Evolutionary conservation across 2,888 invertebrate genomes (phyloP).

Genomic region (Drosophila paramelanica): DNA sequence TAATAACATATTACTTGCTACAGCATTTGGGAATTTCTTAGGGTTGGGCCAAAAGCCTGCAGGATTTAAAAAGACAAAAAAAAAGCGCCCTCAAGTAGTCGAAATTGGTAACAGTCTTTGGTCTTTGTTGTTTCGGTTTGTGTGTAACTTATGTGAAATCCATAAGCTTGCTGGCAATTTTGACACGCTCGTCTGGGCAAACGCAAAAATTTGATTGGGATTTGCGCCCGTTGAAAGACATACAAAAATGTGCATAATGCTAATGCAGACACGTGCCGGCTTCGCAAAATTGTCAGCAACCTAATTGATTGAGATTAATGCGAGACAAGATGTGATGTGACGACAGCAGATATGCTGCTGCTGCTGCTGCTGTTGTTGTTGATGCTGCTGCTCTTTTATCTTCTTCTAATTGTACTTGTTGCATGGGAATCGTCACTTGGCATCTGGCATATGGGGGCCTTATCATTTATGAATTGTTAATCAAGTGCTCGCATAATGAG

Average conservation of each 20-base stretch:
- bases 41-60: no score
- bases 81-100: neutral
- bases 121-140: neutral
- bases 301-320: conserved; percentile 59
- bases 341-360: conserved; percentile 1
- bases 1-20: no score
- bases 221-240: conserved; percentile 21
- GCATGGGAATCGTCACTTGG: conserved; percentile 27
- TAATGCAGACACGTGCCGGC: conserved; percentile 57
- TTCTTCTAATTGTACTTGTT: conserved; percentile 13
- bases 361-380: neutral
- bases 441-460: conserved; percentile 10
- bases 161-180: conserved; percentile 15
- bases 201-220: conserved; percentile 49
- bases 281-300: conserved; percentile 37
- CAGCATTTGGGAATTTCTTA: neutral
- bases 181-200: conserved; percentile 14
- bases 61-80: no score
- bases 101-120: conserved; percentile 36
- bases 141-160: conserved; percentile 4
- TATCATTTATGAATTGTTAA: conserved; percentile 49
- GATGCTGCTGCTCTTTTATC: neutral
- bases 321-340: conserved; percentile 3
- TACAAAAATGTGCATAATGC: conserved; percentile 43
- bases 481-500: conserved; percentile 60